Conservation (phyloP, 1,140 invertebrate genomes). For the Antheraea pernyi region DNA sequence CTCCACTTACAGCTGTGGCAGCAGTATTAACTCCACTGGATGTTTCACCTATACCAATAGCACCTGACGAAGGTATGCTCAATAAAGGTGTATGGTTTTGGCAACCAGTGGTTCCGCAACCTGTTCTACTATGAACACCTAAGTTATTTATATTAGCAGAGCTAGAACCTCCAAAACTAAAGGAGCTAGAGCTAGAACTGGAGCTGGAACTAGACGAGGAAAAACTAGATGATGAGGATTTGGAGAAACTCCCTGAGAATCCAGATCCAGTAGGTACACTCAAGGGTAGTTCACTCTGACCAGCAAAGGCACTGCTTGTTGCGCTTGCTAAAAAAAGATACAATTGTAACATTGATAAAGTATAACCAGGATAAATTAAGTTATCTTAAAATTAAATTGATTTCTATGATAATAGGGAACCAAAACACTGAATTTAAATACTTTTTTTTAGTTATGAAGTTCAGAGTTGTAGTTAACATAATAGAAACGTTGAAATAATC, state of each 20-base stretch:
- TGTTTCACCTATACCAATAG: background rate
- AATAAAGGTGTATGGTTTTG: background rate
- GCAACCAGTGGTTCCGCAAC: constrained; percentile 17
- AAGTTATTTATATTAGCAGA: constrained; percentile 26
- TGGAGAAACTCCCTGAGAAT: constrained; percentile 59
- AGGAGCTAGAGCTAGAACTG: constrained; percentile 58
- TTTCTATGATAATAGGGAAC: no score
- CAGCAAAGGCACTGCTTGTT: constrained; percentile 41
- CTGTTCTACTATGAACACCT: constrained; percentile 16
- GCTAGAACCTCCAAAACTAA: constrained; percentile 45
- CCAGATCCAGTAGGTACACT: constrained; percentile 40
- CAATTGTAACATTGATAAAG: no score
- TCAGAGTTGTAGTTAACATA: no score
- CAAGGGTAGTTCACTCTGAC: constrained; percentile 31
- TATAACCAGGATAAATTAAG: no score
- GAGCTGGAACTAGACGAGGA: constrained; percentile 61
- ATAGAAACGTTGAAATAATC: no score
- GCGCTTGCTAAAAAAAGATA: constrained; percentile 45
- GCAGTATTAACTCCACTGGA: background rate
- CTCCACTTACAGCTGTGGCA: background rate
- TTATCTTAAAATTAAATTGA: no score
- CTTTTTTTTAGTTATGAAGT: no score
- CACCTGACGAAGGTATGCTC: background rate
- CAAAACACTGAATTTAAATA: no score
- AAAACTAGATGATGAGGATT: constrained; percentile 61